Evolutionary conservation across 2,888 invertebrate species (phyloP).

Genomic region (Folsomia manolachei): DNA sequence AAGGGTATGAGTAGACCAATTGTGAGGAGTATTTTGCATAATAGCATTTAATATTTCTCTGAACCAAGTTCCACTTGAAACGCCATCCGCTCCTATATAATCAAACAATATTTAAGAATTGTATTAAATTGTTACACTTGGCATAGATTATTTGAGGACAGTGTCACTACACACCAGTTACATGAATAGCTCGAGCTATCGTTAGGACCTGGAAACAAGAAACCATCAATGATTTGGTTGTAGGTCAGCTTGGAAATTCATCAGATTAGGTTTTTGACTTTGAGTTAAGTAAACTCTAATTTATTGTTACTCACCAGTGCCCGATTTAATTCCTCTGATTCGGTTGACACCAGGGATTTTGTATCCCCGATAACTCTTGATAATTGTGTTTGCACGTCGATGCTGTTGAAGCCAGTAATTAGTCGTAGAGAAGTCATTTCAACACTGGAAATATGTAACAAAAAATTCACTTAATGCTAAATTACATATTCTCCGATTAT

Average conservation of each 20-base stretch:
- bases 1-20: constrained; percentile 90
- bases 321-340: constrained; percentile 91
- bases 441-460: constrained; percentile 60
- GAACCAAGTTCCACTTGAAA: constrained; percentile 69
- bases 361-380: constrained; percentile 87
- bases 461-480: constrained; percentile 47
- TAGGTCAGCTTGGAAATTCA: no score
- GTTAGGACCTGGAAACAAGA: no score
- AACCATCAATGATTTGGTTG: no score
- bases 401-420: constrained; percentile 85
- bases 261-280: no score
- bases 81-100: constrained; percentile 30
- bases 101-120: no score
- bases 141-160: no score
- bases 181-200: constrained; percentile 87
- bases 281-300: no score
- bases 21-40: constrained; percentile 90
- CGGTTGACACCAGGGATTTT: constrained; percentile 85
- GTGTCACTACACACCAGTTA: constrained; percentile 70
- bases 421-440: constrained; percentile 83
- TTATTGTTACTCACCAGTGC: no score
- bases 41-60: constrained; percentile 84
- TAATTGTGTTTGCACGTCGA: constrained; percentile 89
- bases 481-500: not conserved
- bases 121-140: no score